Evolutionary conservation across 2,797 vertebrate species (phyloP).

Genomic region (Sciurus carolinensis): DNA sequence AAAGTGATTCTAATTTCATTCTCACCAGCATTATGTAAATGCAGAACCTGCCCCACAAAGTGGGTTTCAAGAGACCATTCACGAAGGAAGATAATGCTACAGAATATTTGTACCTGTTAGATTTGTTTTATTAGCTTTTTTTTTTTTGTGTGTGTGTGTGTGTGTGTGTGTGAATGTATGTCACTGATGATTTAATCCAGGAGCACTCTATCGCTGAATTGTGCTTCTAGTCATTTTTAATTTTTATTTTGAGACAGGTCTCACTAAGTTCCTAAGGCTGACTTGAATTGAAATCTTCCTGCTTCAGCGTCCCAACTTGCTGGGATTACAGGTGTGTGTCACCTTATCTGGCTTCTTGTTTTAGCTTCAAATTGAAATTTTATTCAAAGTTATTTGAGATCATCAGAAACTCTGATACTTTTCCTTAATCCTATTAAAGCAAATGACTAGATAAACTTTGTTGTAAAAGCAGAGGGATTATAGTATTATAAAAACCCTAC

Average conservation of each 20-base stretch:
- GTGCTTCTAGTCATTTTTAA: too few relatives aligned
- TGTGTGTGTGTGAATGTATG: too few relatives aligned
- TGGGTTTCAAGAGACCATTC: neutral
- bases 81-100: neutral
- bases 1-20: neutral
- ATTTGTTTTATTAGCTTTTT: neutral
- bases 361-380: neutral
- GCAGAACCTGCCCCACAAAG: neutral
- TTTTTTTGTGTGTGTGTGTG: too few relatives aligned
- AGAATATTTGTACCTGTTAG: neutral
- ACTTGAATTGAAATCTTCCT: too few relatives aligned
- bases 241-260: too few relatives aligned
- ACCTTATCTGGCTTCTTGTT: neutral
- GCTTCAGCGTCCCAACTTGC: too few relatives aligned
- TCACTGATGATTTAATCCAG: too few relatives aligned
- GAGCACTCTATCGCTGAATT: too few relatives aligned
- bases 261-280: too few relatives aligned
- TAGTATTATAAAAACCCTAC: neutral
- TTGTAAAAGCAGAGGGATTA: neutral
- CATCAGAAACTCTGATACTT: constrained; percentile 4
- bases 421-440: neutral
- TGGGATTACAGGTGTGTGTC: too few relatives aligned
- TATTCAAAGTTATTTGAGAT: neutral
- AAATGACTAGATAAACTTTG: neutral
- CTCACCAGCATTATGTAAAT: neutral